Base-by-base conservation (phyloP, 2,888 invertebrate genomes). In the Oeneis ivallda region DNA sequence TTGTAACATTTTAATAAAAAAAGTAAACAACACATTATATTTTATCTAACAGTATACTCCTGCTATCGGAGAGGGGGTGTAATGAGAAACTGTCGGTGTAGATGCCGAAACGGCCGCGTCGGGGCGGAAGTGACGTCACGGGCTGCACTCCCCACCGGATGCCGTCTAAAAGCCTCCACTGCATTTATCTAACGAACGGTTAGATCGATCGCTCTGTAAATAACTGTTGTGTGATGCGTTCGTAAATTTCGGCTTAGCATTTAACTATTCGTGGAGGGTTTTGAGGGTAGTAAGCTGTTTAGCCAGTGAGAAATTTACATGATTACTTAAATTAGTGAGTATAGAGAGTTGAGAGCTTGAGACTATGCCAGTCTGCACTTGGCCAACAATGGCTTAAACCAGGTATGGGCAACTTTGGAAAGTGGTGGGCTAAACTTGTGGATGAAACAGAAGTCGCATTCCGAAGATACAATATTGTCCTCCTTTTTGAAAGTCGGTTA, bases 101-200 rank as follows among this genome's bases (percentile, higher is more conserved):
- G 65, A 66, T 65, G 70, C 62, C 65, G 66, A 66, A 66, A 65
- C 65, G 65, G 53, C 52, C 65, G 50, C 65, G 79, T 70, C 76
- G 72, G 72, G 68, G 69, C 81, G 86, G 85, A 83, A 76, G 82
- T 83, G 80, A 85, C 84, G 84, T 85, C 84, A 83, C 77, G 71
- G 72, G 75, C 75, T 82, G 85, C 85, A 83, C 85, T 83, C 75
- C 70, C 74, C 77, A 73, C 84, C 85, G 87, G 86, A 86, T 84
- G 79, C 76, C 71, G 74, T 76, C 83, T 87, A 86, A 87, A 86
- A 87, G 86, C 86, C 82, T 84, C 79, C 77, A 75, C 76, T 85
- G 85, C 85, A 84, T 86, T 85, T 82, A 83, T 85, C 81, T 83
- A 79, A 76, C 75, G 75, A 54, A 59, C 52, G 26, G 50, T 53